These are phyloP conservation scores for Syngnathus acus DNA, from an alignment of 2,797 vertebrate genomes.

Conservation along the genomic window DNA sequence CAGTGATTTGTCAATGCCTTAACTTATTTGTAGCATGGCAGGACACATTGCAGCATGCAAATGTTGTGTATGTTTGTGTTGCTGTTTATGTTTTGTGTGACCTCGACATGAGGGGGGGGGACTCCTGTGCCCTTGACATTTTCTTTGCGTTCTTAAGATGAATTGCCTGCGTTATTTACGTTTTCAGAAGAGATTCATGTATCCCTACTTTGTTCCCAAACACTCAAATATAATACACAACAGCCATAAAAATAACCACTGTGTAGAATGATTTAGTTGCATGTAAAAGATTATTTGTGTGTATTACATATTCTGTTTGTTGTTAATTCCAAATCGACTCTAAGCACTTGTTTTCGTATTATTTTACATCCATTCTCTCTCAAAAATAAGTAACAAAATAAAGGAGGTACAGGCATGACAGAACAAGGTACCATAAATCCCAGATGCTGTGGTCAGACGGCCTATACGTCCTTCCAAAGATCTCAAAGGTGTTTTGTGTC, in stretches of 20 bases:
- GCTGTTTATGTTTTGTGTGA: slow-evolving; percentile 55
- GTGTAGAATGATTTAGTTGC: slow-evolving; percentile 10
- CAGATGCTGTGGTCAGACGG: slow-evolving; percentile 11
- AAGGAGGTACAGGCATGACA: no score
- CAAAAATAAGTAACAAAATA: no score
- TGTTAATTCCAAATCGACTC: background rate
- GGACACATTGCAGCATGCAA: slow-evolving; percentile 36
- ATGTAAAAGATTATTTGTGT: background rate
- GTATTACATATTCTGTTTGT: background rate
- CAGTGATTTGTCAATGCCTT: slow-evolving; percentile 74
- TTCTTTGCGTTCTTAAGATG: slow-evolving; percentile 62
- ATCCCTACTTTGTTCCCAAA: slow-evolving; percentile 48
- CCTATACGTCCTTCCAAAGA: slow-evolving; percentile 28
- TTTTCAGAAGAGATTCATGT: slow-evolving; percentile 50
- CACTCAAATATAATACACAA: slow-evolving; percentile 29
- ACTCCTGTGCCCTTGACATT: slow-evolving; percentile 72
- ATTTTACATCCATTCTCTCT: no score
- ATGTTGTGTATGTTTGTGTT: slow-evolving; percentile 25
- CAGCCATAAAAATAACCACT: slow-evolving; percentile 42
- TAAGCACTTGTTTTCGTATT: background rate
- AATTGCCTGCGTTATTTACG: slow-evolving; percentile 61
- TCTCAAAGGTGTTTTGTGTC: slow-evolving; percentile 58
- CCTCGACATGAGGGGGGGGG: slow-evolving; percentile 35
- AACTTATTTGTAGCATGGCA: slow-evolving; percentile 45
- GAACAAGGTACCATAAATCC: background rate